These are phyloP conservation scores for Ectemnius cavifrons DNA, from an alignment of 2,888 invertebrate species.

Conservation along the genomic window DNA sequence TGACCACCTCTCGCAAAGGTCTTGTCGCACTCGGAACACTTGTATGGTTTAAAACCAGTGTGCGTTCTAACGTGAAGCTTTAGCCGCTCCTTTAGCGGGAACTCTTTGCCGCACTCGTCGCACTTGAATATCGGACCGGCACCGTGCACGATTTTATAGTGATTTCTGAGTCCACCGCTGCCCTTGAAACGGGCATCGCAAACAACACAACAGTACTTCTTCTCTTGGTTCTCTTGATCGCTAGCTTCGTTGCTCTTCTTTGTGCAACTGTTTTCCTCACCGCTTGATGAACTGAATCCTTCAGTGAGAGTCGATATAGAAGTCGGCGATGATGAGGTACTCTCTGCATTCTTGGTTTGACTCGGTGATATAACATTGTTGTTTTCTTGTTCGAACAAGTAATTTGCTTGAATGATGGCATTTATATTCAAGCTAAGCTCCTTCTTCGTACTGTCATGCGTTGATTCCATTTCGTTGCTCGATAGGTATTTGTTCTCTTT, in stretches of 20 bases:
- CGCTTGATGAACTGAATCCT: neutral
- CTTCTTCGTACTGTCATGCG: constrained; percentile 36
- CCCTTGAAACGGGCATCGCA: constrained; percentile 74
- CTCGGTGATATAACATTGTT: constrained; percentile 63
- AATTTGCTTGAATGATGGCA: constrained; percentile 70
- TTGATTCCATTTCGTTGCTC: neutral
- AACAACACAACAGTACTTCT: constrained; percentile 71
- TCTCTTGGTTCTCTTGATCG: constrained; percentile 43
- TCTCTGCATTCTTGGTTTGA: constrained; percentile 24
- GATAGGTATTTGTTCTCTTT: neutral
- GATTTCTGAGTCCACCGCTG: constrained; percentile 74
- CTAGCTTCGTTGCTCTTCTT: constrained; percentile 14
- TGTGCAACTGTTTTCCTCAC: neutral
- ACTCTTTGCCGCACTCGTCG: constrained; percentile 86
- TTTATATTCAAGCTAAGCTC: constrained; percentile 65
- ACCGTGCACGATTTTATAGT: constrained; percentile 74
- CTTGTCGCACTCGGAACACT: constrained; percentile 83
- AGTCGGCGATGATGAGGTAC: constrained; percentile 30
- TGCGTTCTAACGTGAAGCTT: constrained; percentile 87
- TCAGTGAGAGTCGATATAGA: constrained; percentile 2
- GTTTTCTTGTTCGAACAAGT: constrained; percentile 67
- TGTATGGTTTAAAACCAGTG: constrained; percentile 85
- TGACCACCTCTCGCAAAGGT: constrained; percentile 87
- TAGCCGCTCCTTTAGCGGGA: constrained; percentile 87
- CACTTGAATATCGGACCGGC: constrained; percentile 82